Conservation (phyloP, 2,797 vertebrate genomes). For the Spinibarbus caldwelli region DNA sequence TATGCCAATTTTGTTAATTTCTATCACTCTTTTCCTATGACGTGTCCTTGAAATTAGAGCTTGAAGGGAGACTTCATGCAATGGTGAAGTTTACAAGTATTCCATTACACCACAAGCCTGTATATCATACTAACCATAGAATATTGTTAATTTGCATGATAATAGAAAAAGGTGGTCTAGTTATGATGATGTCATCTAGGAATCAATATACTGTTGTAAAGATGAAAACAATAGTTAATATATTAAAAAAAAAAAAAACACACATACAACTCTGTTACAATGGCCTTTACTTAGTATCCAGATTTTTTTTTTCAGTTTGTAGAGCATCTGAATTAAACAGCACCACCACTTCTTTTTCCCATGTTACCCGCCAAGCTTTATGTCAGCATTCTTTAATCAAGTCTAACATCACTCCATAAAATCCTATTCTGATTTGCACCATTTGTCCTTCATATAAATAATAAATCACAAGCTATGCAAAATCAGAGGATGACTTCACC, state of each 20-base stretch:
- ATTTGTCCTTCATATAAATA: constrained; percentile 1
- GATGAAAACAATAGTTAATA: not conserved
- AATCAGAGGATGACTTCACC: constrained; percentile 14
- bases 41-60: not conserved
- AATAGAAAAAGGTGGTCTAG: not conserved
- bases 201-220: not conserved
- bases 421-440: not conserved
- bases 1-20: not conserved
- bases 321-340: not conserved
- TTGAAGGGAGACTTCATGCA: not conserved
- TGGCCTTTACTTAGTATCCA: too few species aligned
- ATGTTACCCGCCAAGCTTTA: not conserved
- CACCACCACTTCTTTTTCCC: not conserved
- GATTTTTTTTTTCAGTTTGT: not conserved
- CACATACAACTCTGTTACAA: too few species aligned
- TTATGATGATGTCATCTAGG: not conserved
- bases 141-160: not conserved
- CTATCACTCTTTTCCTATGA: not conserved
- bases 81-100: not conserved
- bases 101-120: not conserved
- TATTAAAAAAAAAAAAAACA: too few species aligned
- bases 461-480: not conserved
- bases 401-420: not conserved
- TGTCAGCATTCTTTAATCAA: not conserved
- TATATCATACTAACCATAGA: not conserved